phyloP scores from a whole-genome alignment of 1,140 invertebrate genomes.

The Papilio polytes region DNA sequence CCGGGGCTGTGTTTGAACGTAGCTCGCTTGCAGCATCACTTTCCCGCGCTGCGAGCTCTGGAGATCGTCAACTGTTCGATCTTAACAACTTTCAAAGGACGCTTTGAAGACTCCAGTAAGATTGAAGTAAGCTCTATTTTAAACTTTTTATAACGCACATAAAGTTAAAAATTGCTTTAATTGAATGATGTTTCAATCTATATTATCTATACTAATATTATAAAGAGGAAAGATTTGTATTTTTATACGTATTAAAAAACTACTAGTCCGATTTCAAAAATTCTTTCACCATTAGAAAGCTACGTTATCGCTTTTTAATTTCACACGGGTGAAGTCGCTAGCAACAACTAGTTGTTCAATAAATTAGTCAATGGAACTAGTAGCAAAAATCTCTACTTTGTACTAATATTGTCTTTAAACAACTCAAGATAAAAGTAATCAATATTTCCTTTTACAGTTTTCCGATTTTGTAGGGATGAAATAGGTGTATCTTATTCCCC shows the following conservation, averaged over 20 bases:
- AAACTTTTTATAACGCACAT: slow-evolving; percentile 23
- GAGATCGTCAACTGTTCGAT: slow-evolving; percentile 64
- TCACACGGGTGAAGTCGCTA: too few relatives aligned
- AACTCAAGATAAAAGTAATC: background rate
- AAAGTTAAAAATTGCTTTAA: background rate
- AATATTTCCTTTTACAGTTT: slow-evolving; percentile 11
- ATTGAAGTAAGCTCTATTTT: slow-evolving; percentile 60
- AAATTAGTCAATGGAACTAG: background rate
- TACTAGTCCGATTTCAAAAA: too few relatives aligned
- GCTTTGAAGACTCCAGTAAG: slow-evolving; percentile 57
- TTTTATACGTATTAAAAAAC: too few relatives aligned
- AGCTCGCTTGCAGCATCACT: slow-evolving; percentile 58
- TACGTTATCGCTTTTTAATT: too few relatives aligned
- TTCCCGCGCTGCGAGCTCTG: slow-evolving; percentile 57
- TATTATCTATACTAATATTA: too few relatives aligned
- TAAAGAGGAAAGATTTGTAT: too few relatives aligned
- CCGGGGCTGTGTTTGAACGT: slow-evolving; percentile 67
- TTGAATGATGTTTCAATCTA: background rate
- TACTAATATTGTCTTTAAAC: background rate
- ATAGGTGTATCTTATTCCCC: slow-evolving; percentile 14
- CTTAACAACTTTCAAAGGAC: slow-evolving; percentile 60
- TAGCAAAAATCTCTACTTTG: too few relatives aligned
- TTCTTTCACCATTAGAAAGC: too few relatives aligned
- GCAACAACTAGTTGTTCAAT: slow-evolving; percentile 5
- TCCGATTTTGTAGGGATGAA: background rate